These are phyloP conservation scores for Muscidifurax raptorellus DNA, from an alignment of 1,140 invertebrate genomes.

Conservation along the genomic window DNA sequence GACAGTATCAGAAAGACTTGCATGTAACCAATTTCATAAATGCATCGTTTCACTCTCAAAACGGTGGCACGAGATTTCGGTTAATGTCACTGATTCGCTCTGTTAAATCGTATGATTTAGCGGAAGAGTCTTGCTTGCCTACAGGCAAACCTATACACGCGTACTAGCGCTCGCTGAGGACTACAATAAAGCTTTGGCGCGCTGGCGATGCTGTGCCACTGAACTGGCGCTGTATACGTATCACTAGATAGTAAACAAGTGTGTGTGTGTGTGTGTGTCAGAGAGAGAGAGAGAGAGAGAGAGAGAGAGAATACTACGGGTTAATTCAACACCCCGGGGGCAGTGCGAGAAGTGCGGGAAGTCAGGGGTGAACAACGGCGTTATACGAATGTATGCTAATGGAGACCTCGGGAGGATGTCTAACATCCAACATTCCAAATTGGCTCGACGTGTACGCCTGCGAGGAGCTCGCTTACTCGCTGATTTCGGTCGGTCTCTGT, in stretches of 20 bases:
- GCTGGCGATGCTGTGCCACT: neutral
- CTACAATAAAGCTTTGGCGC: neutral
- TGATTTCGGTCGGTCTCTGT: neutral
- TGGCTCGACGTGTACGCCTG: neutral
- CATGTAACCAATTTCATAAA: neutral
- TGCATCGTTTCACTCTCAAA: neutral
- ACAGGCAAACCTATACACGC: neutral
- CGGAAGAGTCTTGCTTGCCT: neutral
- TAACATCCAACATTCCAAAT: slow-evolving; percentile 15
- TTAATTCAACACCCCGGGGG: slow-evolving; percentile 23
- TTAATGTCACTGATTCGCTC: neutral
- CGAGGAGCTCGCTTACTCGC: neutral
- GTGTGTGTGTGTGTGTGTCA: neutral
- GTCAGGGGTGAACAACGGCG: slow-evolving; percentile 21
- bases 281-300: neutral
- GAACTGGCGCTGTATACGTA: neutral
- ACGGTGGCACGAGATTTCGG: neutral
- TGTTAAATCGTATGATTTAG: slow-evolving; percentile 17
- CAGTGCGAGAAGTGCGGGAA: neutral
- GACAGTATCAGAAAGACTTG: too few relatives aligned
- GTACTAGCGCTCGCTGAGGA: neutral
- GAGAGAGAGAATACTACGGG: neutral
- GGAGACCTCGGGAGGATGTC: slow-evolving; percentile 8
- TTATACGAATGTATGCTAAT: slow-evolving; percentile 33
- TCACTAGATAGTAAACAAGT: neutral